These are phyloP conservation scores for Microchrysa polita DNA, from an alignment of 2,888 invertebrate species.

Conservation along the genomic window DNA sequence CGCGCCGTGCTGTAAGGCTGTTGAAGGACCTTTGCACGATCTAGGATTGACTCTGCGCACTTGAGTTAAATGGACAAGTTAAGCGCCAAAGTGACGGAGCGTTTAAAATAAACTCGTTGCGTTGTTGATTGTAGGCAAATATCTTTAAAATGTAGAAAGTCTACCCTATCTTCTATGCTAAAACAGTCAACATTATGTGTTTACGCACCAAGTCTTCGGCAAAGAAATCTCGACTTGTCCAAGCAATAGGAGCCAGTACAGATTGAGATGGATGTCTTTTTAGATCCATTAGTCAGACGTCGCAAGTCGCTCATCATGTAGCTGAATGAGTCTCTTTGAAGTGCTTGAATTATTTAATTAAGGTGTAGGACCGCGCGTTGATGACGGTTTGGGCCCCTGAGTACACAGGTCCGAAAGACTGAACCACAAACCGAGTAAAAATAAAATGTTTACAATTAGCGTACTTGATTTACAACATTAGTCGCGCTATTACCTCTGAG, in stretches of 20 bases:
- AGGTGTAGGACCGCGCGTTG: constrained; percentile 12
- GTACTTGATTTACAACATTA: constrained; percentile 16
- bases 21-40: constrained; percentile 27
- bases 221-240: not conserved
- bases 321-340: constrained; percentile 26
- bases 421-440: not conserved
- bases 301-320: constrained; percentile 22
- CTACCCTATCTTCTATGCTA: not conserved
- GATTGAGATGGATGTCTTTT: constrained; percentile 10
- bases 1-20: not conserved
- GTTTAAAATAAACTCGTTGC: constrained; percentile 8
- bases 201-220: not conserved
- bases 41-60: not conserved
- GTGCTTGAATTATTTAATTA: constrained; percentile 44
- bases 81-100: constrained; percentile 10
- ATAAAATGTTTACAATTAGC: constrained; percentile 24
- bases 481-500: no score
- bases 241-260: not conserved
- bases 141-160: not conserved
- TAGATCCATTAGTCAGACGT: constrained; percentile 33
- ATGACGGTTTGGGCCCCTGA: constrained; percentile 20
- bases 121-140: not conserved
- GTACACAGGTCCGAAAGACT: not conserved
- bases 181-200: not conserved
- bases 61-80: not conserved